A percentile compares a stretch with the other conserved stretches of the same genome.
Conservation (phyloP, 1,140 invertebrate genomes). For the Drosophila repleta region DNA sequence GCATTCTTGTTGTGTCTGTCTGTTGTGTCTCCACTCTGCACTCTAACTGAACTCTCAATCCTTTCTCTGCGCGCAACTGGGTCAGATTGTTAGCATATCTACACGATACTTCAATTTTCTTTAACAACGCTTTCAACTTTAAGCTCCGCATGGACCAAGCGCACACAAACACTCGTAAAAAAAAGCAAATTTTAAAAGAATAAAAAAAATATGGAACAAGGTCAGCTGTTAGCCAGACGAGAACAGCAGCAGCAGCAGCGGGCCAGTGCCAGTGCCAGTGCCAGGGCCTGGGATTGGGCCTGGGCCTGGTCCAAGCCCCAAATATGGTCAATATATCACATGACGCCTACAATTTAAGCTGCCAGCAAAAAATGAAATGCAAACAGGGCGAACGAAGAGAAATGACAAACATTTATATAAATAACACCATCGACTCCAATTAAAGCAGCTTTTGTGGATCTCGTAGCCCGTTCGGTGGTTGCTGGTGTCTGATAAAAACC, state of each 20-base stretch:
- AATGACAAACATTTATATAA: slow-evolving; percentile 82
- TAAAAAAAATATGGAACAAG: slow-evolving; percentile 59
- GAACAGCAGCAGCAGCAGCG: neutral
- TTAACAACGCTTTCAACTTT: slow-evolving; percentile 56
- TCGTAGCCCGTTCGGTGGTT: slow-evolving; percentile 14
- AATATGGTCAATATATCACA: slow-evolving; percentile 73
- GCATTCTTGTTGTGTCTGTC: too few species aligned
- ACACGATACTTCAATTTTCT: slow-evolving; percentile 44
- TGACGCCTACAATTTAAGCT: slow-evolving; percentile 76
- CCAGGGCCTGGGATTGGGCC: too few species aligned
- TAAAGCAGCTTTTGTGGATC: slow-evolving; percentile 61
- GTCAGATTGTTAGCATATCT: slow-evolving; percentile 52
- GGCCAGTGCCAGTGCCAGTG: too few species aligned
- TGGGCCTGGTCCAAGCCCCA: slow-evolving; percentile 20
- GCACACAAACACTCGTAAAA: too few species aligned
- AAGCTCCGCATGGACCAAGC: slow-evolving; percentile 45
- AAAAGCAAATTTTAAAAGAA: slow-evolving; percentile 6
- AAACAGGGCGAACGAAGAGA: slow-evolving; percentile 76
- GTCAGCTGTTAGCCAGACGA: slow-evolving; percentile 43
- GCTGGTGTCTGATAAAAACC: slow-evolving; percentile 72
- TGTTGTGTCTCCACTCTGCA: neutral
- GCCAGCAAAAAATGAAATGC: slow-evolving; percentile 75
- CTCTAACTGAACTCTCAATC: neutral
- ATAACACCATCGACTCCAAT: slow-evolving; percentile 81
- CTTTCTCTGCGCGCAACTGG: slow-evolving; percentile 40